Evolutionary conservation across 2,888 invertebrate genomes (phyloP).

Genomic region (Apeira syringaria): DNA sequence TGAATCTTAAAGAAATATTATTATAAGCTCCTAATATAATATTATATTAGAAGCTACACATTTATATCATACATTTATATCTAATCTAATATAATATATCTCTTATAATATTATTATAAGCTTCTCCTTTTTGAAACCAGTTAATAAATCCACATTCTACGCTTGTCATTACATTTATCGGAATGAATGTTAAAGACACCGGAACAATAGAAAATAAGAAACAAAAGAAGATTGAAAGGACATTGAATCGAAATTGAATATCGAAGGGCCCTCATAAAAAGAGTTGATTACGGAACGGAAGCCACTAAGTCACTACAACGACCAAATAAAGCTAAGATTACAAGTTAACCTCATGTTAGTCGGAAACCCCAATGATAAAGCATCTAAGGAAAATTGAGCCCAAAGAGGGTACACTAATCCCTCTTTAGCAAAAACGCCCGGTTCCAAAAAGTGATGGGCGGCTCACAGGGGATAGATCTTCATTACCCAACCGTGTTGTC

Average conservation of each 20-base stretch:
- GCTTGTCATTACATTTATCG: slow-evolving; percentile 22
- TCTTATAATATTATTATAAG: no score
- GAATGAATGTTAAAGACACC: slow-evolving; percentile 24
- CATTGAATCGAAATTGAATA: slow-evolving; percentile 53
- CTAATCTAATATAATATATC: no score
- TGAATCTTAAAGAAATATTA: no score
- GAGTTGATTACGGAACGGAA: slow-evolving; percentile 71
- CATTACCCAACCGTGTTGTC: slow-evolving; percentile 79
- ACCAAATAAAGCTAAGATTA: slow-evolving; percentile 82
- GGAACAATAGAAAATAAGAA: slow-evolving; percentile 21
- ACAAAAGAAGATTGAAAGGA: slow-evolving; percentile 25
- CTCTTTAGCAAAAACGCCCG: slow-evolving; percentile 83
- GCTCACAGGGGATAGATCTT: slow-evolving; percentile 78
- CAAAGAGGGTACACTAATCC: slow-evolving; percentile 80
- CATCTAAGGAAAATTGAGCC: slow-evolving; percentile 79
- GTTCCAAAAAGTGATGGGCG: slow-evolving; percentile 82
- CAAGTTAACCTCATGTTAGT: slow-evolving; percentile 83
- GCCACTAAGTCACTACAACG: slow-evolving; percentile 75
- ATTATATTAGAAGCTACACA: no score
- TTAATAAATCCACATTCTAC: no score
- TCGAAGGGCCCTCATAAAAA: slow-evolving; percentile 67
- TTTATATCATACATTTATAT: no score
- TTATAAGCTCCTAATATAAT: no score
- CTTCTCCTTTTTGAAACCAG: no score
- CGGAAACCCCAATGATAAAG: slow-evolving; percentile 82